phyloP scores from a whole-genome alignment of 2,888 invertebrate species.

The Maniola hyperantus region DNA sequence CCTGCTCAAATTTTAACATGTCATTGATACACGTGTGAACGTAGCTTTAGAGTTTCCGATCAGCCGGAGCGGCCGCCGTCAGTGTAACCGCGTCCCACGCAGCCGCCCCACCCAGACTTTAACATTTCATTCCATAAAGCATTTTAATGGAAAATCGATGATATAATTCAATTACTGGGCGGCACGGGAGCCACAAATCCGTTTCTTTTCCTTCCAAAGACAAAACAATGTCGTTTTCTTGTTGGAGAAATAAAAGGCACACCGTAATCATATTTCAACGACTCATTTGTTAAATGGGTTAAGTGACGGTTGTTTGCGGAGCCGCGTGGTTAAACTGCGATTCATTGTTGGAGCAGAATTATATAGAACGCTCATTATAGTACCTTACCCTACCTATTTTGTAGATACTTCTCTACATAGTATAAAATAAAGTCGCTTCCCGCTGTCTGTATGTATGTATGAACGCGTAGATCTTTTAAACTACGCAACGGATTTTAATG shows the following conservation, averaged over 20 bases:
- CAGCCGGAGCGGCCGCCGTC: slow-evolving; percentile 8
- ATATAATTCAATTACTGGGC: slow-evolving; percentile 79
- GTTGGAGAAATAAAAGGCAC: slow-evolving; percentile 51
- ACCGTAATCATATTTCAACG: slow-evolving; percentile 63
- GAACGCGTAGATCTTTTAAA: too few species aligned
- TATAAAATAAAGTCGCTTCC: too few species aligned
- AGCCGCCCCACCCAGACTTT: slow-evolving; percentile 68
- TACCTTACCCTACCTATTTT: too few species aligned
- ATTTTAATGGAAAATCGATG: slow-evolving; percentile 83
- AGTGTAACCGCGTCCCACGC: slow-evolving; percentile 46
- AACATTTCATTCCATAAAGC: slow-evolving; percentile 80
- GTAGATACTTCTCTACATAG: too few species aligned
- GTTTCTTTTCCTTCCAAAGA: slow-evolving; percentile 58
- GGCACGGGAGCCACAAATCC: slow-evolving; percentile 69
- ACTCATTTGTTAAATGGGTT: slow-evolving; percentile 70
- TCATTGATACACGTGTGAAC: too few species aligned
- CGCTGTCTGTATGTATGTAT: too few species aligned
- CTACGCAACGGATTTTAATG: too few species aligned
- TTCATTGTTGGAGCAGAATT: slow-evolving; percentile 12
- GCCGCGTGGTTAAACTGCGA: slow-evolving; percentile 26
- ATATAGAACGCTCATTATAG: slow-evolving; percentile 3
- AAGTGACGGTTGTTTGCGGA: slow-evolving; percentile 34
- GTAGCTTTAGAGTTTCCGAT: neutral
- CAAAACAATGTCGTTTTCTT: slow-evolving; percentile 64
- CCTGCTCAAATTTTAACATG: too few species aligned